Conservation (phyloP, 1,140 invertebrate genomes). For the Drosophila truncata region DNA sequence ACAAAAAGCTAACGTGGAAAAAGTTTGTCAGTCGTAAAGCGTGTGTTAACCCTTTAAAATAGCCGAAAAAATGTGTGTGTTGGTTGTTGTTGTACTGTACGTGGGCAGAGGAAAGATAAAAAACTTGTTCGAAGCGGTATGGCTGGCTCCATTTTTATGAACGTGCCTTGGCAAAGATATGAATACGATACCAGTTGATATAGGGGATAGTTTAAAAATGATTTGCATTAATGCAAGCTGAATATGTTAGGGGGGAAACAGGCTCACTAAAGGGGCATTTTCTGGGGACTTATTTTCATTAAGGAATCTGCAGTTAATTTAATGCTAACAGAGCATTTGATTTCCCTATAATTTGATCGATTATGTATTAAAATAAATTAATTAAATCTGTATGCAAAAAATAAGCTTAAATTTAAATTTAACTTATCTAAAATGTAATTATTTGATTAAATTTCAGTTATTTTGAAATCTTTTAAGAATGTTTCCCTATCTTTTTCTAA, state of each 20-base stretch:
- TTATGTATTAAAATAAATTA: neutral
- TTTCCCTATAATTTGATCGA: neutral
- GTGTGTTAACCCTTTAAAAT: slow-evolving; percentile 66
- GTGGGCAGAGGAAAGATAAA: slow-evolving; percentile 33
- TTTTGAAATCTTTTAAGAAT: neutral
- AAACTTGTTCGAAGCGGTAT: slow-evolving; percentile 43
- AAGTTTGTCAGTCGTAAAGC: slow-evolving; percentile 60
- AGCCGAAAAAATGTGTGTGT: slow-evolving; percentile 21
- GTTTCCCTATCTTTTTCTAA: neutral
- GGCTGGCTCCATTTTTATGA: slow-evolving; percentile 29
- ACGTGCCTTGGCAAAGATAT: slow-evolving; percentile 28
- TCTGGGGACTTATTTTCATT: neutral
- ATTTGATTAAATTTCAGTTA: too few species aligned
- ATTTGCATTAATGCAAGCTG: slow-evolving; percentile 27
- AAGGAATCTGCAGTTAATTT: neutral
- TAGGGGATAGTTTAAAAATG: slow-evolving; percentile 28
- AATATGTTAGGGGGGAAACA: neutral
- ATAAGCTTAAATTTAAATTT: too few species aligned
- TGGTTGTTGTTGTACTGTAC: neutral
- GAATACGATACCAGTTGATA: slow-evolving; percentile 26
- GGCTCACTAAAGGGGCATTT: neutral
- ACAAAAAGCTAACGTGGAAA: slow-evolving; percentile 41
- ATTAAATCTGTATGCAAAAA: too few species aligned
- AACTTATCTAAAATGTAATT: neutral
- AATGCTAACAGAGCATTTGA: neutral